phyloP scores from a whole-genome alignment of 2,888 invertebrate species.

The Mamestra brassicae region DNA sequence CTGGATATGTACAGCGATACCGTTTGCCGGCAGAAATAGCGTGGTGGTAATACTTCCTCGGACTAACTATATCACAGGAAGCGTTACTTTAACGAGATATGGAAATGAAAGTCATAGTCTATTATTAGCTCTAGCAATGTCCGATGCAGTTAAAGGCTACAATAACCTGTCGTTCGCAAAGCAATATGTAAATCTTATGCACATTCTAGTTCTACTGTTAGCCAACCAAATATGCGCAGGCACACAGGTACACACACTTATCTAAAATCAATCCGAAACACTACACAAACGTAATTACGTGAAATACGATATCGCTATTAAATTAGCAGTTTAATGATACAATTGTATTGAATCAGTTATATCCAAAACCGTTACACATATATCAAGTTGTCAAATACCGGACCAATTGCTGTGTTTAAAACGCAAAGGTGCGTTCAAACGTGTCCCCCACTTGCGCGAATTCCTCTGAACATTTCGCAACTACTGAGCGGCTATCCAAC shows the following conservation, averaged over 20 bases:
- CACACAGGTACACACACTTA: constrained; percentile 27
- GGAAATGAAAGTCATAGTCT: constrained; percentile 29
- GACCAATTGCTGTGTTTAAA: constrained; percentile 87
- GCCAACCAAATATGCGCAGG: constrained; percentile 25
- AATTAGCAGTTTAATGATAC: constrained; percentile 69
- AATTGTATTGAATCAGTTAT: constrained; percentile 75
- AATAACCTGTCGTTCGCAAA: constrained; percentile 47
- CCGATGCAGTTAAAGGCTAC: constrained; percentile 30
- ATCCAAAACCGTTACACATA: constrained; percentile 74
- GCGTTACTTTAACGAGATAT: constrained; percentile 8
- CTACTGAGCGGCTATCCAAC: constrained; percentile 68
- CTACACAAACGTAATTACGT: constrained; percentile 69
- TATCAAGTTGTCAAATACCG: constrained; percentile 87
- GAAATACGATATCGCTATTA: constrained; percentile 69
- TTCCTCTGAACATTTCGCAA: constrained; percentile 83
- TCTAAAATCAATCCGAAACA: constrained; percentile 61
- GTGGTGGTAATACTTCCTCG: neutral
- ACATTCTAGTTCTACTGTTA: constrained; percentile 42
- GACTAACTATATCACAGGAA: constrained; percentile 8
- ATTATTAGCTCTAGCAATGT: constrained; percentile 20
- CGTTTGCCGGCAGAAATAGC: neutral
- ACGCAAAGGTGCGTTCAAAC: constrained; percentile 79
- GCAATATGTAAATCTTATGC: constrained; percentile 47
- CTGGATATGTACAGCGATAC: neutral
- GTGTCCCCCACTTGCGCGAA: constrained; percentile 83